phyloP scores from a whole-genome alignment of 2,888 invertebrate species.

The Philonicus albiceps region DNA sequence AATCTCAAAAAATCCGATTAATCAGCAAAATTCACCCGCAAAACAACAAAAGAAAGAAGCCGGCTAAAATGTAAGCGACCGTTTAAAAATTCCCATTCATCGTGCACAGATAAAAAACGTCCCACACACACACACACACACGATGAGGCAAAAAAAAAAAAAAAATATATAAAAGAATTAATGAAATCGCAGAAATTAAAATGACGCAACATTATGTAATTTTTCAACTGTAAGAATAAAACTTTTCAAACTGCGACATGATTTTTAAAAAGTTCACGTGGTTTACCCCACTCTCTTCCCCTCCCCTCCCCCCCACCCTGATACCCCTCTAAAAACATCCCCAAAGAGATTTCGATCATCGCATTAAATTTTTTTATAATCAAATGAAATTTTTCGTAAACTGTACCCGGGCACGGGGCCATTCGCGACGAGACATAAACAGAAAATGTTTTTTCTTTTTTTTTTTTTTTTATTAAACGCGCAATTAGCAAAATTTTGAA shows the following conservation, averaged over 20 bases:
- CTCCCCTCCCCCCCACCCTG: too few species aligned
- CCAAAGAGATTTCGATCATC: neutral
- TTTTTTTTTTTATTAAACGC: neutral
- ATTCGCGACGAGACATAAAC: too few species aligned
- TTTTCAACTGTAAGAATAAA: neutral
- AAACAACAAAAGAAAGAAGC: too few species aligned
- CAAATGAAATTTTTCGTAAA: neutral
- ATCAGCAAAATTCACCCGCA: neutral
- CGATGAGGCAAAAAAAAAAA: neutral
- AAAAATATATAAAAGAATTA: neutral
- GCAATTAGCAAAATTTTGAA: neutral
- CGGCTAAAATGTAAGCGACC: too few species aligned
- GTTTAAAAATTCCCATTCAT: neutral
- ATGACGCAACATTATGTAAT: constrained; percentile 14
- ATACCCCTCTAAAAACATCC: neutral
- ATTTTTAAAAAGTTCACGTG: neutral
- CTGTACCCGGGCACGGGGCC: neutral
- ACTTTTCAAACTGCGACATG: neutral
- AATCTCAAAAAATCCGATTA: neutral
- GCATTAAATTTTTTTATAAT: neutral
- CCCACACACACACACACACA: neutral
- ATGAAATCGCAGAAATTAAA: neutral
- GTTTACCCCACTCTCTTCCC: neutral
- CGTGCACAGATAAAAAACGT: too few species aligned
- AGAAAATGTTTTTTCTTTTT: too few species aligned